These are phyloP conservation scores for Synergus laeviventris DNA, from an alignment of 2,888 invertebrate species.

Conservation along the genomic window DNA sequence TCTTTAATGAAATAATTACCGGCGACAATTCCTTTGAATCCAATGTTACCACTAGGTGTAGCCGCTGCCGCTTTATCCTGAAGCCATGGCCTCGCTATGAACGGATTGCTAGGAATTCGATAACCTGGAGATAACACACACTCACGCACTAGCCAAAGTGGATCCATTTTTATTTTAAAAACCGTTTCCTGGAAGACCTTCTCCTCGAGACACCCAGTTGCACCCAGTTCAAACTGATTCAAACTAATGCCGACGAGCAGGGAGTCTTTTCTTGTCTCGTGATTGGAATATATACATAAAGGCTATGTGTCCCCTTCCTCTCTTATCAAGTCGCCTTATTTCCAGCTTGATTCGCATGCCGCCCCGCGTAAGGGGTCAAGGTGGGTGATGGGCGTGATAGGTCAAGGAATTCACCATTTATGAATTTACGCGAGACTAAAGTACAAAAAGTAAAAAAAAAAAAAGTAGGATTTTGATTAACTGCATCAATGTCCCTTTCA, in stretches of 20 bases:
- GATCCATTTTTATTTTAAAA: conserved; percentile 64
- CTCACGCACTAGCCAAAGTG: conserved; percentile 54
- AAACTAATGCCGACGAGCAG: not conserved
- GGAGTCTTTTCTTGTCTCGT: not conserved
- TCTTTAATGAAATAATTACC: conserved; percentile 75
- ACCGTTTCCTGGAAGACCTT: not conserved
- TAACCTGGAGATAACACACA: conserved; percentile 2
- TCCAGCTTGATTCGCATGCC: conserved; percentile 7
- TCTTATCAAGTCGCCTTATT: conserved; percentile 36
- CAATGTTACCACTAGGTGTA: conserved; percentile 79
- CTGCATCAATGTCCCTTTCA: no score
- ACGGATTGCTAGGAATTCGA: conserved; percentile 75
- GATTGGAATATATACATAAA: not conserved
- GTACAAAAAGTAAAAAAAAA: not conserved
- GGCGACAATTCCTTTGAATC: conserved; percentile 94
- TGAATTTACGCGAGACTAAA: not conserved
- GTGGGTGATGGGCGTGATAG: conserved; percentile 4
- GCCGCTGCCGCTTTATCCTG: conserved; percentile 83
- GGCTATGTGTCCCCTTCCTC: conserved; percentile 28
- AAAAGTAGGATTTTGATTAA: no score
- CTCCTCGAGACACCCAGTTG: conserved; percentile 52
- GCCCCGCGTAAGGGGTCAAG: conserved; percentile 44
- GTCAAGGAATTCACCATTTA: conserved; percentile 46
- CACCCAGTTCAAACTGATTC: conserved; percentile 49
- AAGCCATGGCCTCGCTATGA: conserved; percentile 85